These are phyloP conservation scores for Lipophrys pholis DNA, from an alignment of 2,113 vertebrate genomes.

Conservation along the genomic window DNA sequence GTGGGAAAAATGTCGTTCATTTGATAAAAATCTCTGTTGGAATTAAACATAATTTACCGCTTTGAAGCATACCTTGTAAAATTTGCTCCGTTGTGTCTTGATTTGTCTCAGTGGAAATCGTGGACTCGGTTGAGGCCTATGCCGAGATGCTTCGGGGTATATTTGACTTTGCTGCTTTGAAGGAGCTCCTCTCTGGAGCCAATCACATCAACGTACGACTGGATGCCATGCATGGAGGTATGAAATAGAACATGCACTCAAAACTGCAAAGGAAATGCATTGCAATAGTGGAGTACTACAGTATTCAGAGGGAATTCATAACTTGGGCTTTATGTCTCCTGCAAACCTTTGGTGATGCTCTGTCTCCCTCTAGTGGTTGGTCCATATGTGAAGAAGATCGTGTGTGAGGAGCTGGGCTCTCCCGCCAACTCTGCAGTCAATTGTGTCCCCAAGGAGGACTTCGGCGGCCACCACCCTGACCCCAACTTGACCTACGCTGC, in stretches of 20 bases:
- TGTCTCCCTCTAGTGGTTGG: slow-evolving; percentile 88
- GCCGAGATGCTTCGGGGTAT: slow-evolving; percentile 94
- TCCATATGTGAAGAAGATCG: slow-evolving; percentile 95
- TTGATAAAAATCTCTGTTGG: too few species aligned
- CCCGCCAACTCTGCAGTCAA: slow-evolving; percentile 94
- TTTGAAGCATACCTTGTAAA: background rate
- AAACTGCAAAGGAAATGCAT: too few species aligned
- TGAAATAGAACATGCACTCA: background rate
- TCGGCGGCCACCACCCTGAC: slow-evolving; percentile 98
- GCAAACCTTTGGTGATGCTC: too few species aligned
- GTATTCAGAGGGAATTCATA: background rate
- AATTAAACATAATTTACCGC: too few species aligned
- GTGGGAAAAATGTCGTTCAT: too few species aligned
- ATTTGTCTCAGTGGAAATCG: slow-evolving; percentile 90
- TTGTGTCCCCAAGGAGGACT: slow-evolving; percentile 94
- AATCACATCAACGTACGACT: slow-evolving; percentile 92
- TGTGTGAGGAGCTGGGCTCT: slow-evolving; percentile 96
- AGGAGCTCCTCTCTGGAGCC: slow-evolving; percentile 93
- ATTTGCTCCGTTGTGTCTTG: slow-evolving; percentile 3
- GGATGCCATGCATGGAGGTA: slow-evolving; percentile 99
- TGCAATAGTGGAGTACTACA: too few species aligned
- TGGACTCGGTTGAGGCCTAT: slow-evolving; percentile 96
- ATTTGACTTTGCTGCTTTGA: slow-evolving; percentile 94
- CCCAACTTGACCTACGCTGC: slow-evolving; percentile 97
- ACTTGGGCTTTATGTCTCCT: background rate